A percentile compares a stretch with the other conserved stretches of the same genome.
phyloP scores from a whole-genome alignment of 2,888 invertebrate species.

The Onthophagus sagittarius region DNA sequence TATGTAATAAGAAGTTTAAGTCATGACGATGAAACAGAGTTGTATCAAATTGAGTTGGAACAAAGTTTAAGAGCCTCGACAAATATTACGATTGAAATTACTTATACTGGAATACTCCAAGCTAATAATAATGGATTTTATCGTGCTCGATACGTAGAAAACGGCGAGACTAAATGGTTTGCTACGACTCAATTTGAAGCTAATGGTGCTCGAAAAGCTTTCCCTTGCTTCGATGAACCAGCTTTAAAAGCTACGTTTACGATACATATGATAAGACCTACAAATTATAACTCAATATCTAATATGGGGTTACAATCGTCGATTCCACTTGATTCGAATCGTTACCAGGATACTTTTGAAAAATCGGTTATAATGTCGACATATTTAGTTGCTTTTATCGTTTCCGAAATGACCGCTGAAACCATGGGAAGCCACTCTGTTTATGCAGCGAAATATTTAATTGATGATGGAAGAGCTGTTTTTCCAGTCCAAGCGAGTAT shows the following conservation, averaged over 20 bases:
- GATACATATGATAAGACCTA: slow-evolving; percentile 43
- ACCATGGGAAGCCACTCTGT: slow-evolving; percentile 34
- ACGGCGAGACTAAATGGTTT: slow-evolving; percentile 16
- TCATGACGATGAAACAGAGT: background rate
- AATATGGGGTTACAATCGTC: slow-evolving; percentile 49
- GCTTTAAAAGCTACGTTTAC: slow-evolving; percentile 42
- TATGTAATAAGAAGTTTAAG: background rate
- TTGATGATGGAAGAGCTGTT: slow-evolving; percentile 36
- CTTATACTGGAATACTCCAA: slow-evolving; percentile 8
- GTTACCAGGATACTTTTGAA: slow-evolving; percentile 10
- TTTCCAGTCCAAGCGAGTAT: slow-evolving; percentile 45
- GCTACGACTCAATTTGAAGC: slow-evolving; percentile 33
- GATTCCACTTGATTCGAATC: background rate
- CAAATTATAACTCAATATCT: slow-evolving; percentile 18
- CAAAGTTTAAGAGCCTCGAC: background rate
- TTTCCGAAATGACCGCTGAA: slow-evolving; percentile 44
- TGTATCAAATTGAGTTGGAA: slow-evolving; percentile 8
- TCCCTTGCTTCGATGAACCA: slow-evolving; percentile 74
- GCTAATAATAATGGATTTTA: slow-evolving; percentile 16
- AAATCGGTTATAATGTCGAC: slow-evolving; percentile 60
- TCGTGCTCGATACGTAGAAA: slow-evolving; percentile 18
- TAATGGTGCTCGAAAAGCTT: slow-evolving; percentile 53
- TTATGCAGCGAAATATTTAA: slow-evolving; percentile 25
- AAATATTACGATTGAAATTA: slow-evolving; percentile 4
- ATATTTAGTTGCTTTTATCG: slow-evolving; percentile 77